These are phyloP conservation scores for Xanthia togata DNA, from an alignment of 2,888 invertebrate genomes.

Conservation along the genomic window DNA sequence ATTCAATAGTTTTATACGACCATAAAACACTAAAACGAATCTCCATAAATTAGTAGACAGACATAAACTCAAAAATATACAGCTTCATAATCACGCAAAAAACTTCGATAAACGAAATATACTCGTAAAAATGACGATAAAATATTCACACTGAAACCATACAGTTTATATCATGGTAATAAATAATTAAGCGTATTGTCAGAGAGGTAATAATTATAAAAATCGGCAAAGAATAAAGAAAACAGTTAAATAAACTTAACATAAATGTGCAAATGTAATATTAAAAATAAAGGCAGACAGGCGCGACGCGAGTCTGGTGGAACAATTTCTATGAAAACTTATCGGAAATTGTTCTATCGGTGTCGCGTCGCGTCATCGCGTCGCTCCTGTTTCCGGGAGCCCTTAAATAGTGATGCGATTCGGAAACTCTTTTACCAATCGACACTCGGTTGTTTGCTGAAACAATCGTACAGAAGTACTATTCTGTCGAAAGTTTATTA, in stretches of 20 bases:
- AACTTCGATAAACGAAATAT: constrained; percentile 15
- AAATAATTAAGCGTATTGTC: constrained; percentile 39
- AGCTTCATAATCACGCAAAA: constrained; percentile 39
- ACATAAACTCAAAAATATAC: constrained; percentile 10
- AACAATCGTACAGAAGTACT: constrained; percentile 40
- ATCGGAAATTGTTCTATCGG: too few relatives aligned
- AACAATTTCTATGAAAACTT: too few relatives aligned
- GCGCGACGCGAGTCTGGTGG: too few relatives aligned
- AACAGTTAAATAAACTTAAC: constrained; percentile 10
- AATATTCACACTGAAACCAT: constrained; percentile 40
- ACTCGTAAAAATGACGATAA: constrained; percentile 32
- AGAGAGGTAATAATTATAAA: constrained; percentile 21
- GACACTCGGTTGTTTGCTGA: constrained; percentile 25
- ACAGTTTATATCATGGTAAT: constrained; percentile 23
- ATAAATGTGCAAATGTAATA: background rate
- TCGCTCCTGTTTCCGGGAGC: too few relatives aligned
- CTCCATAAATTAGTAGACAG: constrained; percentile 34
- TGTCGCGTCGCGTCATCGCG: too few relatives aligned
- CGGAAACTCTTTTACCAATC: constrained; percentile 3
- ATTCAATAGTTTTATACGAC: constrained; percentile 26
- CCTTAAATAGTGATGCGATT: background rate
- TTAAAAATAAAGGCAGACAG: background rate
- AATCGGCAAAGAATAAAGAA: constrained; percentile 1
- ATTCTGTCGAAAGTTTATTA: constrained; percentile 33
- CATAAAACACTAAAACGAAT: constrained; percentile 51